Evolutionary conservation across 2,113 vertebrate species (phyloP).

Genomic region (Podarcis muralis): DNA sequence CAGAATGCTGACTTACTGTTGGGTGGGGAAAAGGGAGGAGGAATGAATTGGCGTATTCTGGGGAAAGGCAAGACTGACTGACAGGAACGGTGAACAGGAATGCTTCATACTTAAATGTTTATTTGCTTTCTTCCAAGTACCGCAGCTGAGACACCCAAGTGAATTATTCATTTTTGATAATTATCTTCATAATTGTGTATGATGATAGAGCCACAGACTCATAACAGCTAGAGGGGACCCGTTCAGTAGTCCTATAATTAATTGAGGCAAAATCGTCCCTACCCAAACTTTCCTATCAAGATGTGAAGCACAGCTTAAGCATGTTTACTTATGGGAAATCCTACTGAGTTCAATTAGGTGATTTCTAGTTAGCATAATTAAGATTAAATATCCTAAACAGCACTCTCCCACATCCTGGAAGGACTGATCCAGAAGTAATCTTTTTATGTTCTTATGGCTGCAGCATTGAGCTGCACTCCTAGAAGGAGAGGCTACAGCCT

Average conservation of each 20-base stretch:
- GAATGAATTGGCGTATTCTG: not conserved
- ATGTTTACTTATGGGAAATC: not conserved
- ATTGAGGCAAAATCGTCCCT: not conserved
- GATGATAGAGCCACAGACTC: not conserved
- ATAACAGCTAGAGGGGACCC: not conserved
- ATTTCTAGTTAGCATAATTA: not conserved
- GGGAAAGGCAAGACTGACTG: not conserved
- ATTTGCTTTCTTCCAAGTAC: not conserved
- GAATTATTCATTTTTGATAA: not conserved
- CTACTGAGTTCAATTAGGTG: not conserved
- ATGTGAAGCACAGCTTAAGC: not conserved
- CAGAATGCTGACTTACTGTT: too few species aligned
- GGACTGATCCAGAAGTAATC: too few species aligned
- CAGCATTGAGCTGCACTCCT: too few species aligned
- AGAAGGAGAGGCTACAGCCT: not conserved
- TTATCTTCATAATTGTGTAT: conserved; percentile 8
- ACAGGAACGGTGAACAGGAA: not conserved
- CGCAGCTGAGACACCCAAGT: not conserved
- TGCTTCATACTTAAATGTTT: not conserved
- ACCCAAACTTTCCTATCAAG: not conserved
- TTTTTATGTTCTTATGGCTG: too few species aligned
- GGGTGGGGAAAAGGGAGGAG: not conserved
- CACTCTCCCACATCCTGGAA: too few species aligned
- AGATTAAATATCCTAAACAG: too few species aligned
- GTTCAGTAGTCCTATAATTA: not conserved